phyloP scores from a whole-genome alignment of 2,113 vertebrate species.

The Eretmochelys imbricata region DNA sequence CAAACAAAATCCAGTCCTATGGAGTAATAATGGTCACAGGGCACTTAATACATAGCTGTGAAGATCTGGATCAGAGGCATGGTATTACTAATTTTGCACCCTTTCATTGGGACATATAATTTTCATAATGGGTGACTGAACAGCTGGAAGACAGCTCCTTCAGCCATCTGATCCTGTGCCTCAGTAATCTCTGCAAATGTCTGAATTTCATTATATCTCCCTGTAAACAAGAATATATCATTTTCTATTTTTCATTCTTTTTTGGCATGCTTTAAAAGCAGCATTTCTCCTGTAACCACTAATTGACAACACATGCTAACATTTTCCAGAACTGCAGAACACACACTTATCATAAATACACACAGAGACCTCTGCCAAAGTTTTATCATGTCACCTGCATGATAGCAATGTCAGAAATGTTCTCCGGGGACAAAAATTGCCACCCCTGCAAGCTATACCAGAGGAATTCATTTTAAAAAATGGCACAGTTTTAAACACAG shows the following conservation, averaged over 20 bases:
- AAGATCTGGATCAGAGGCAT: not conserved
- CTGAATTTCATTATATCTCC: conserved; percentile 2
- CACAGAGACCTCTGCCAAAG: not conserved
- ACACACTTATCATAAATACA: conserved; percentile 23
- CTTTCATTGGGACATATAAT: not conserved
- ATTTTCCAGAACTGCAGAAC: conserved; percentile 58
- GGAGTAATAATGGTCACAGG: not conserved
- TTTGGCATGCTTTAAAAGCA: conserved; percentile 53
- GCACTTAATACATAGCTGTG: not conserved
- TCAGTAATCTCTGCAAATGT: conserved; percentile 9
- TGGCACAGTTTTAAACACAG: not conserved
- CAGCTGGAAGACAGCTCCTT: not conserved
- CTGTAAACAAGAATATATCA: conserved; percentile 72
- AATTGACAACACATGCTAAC: conserved; percentile 65
- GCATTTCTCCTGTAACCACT: conserved; percentile 41
- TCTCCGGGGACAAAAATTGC: not conserved
- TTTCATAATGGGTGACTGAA: not conserved
- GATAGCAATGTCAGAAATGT: conserved; percentile 11
- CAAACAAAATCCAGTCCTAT: accelerated
- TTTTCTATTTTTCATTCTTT: conserved; percentile 58
- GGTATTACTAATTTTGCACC: not conserved
- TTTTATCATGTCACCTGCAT: not conserved
- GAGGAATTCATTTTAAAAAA: not conserved
- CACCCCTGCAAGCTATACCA: not conserved
- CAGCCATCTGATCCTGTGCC: not conserved